A percentile compares a stretch with the other conserved stretches of the same genome.
These are phyloP conservation scores for Notechis scutatus DNA, from an alignment of 2,113 vertebrate species.

Conservation along the genomic window DNA sequence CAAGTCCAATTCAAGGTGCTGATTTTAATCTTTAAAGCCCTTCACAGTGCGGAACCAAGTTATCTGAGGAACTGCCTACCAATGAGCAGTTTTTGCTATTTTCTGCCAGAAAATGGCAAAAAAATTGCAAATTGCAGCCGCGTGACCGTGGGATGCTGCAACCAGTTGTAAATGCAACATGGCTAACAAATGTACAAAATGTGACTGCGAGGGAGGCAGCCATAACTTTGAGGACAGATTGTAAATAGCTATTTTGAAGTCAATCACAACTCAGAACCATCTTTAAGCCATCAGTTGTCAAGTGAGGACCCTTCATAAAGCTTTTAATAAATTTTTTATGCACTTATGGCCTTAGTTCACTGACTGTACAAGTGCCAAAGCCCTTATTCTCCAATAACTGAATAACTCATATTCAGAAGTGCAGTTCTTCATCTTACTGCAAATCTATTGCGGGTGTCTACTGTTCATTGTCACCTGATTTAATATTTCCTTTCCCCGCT, in stretches of 20 bases:
- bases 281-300: neutral
- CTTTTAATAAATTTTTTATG: neutral
- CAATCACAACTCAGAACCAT: neutral
- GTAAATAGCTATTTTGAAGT: neutral
- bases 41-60: neutral
- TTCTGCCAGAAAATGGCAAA: too few species aligned
- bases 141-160: neutral
- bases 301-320: neutral
- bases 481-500: neutral
- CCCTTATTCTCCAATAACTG: neutral
- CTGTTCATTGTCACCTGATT: neutral
- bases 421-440: neutral
- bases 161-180: neutral
- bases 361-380: neutral
- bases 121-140: neutral
- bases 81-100: neutral
- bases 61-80: neutral
- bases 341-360: neutral
- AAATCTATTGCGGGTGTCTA: neutral
- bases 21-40: neutral
- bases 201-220: neutral
- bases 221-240: neutral
- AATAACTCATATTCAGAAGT: neutral
- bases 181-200: neutral
- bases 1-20: neutral